Evolutionary conservation across 1,140 invertebrate genomes (phyloP).

Genomic region (Drosophila obscura): DNA sequence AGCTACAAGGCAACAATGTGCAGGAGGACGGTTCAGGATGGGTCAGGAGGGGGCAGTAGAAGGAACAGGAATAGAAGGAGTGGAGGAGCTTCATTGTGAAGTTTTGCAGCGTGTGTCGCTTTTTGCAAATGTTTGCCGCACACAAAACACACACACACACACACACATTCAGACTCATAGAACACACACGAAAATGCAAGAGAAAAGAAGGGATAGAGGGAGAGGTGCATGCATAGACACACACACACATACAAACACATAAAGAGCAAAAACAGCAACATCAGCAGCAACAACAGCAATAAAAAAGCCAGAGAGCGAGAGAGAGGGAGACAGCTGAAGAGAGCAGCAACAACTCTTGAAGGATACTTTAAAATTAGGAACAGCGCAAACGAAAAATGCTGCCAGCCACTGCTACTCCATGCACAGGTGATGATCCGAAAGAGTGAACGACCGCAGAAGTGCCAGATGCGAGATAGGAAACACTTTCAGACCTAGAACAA

Average conservation of each 20-base stretch:
- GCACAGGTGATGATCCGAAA: no score
- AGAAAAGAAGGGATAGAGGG: not conserved
- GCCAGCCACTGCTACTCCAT: slow-evolving; percentile 7
- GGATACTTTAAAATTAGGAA: slow-evolving; percentile 74
- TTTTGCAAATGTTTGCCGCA: slow-evolving; percentile 78
- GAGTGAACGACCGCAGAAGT: no score
- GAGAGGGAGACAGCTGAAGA: not conserved
- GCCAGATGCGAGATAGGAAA: no score
- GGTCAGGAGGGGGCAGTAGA: not conserved
- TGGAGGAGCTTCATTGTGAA: slow-evolving; percentile 63
- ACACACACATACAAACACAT: slow-evolving; percentile 22
- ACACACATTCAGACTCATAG: slow-evolving; percentile 22
- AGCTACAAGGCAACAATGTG: slow-evolving; percentile 63
- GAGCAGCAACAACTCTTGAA: slow-evolving; percentile 47
- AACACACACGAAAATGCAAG: slow-evolving; percentile 21
- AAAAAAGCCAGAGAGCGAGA: slow-evolving; percentile 11
- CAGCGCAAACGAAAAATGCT: slow-evolving; percentile 65
- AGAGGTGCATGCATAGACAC: slow-evolving; percentile 10
- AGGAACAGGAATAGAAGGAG: slow-evolving; percentile 10
- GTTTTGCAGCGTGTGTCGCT: slow-evolving; percentile 80
- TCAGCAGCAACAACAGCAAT: slow-evolving; percentile 45
- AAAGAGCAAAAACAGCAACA: slow-evolving; percentile 46
- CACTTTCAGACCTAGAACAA: no score
- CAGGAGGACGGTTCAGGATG: slow-evolving; percentile 8
- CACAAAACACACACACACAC: slow-evolving; percentile 43